A percentile compares a stretch with the other conserved stretches of the same genome.
phyloP scores from a whole-genome alignment of 2,888 invertebrate genomes.

The Sesia bembeciformis region DNA sequence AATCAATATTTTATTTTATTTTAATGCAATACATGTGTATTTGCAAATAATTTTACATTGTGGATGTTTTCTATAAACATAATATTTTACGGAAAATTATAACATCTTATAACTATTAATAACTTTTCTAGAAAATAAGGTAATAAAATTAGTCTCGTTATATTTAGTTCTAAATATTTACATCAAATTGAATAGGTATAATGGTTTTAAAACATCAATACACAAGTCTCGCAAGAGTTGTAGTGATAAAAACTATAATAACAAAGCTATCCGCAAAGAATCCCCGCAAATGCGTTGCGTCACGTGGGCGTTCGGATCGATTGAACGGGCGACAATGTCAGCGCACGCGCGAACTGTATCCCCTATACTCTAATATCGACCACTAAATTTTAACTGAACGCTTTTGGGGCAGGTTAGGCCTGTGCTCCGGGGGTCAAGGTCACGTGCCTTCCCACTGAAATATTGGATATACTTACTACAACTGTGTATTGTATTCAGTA shows the following conservation, averaged over 20 bases:
- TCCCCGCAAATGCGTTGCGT: slow-evolving; percentile 69
- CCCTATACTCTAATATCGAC: slow-evolving; percentile 54
- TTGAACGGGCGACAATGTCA: slow-evolving; percentile 36
- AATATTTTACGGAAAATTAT: too few relatives aligned
- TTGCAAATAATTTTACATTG: too few relatives aligned
- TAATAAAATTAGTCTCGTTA: too few relatives aligned
- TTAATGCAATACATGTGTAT: too few relatives aligned
- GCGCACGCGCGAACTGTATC: slow-evolving; percentile 62
- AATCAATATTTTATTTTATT: too few relatives aligned
- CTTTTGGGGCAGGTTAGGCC: slow-evolving; percentile 75
- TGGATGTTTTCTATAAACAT: too few relatives aligned
- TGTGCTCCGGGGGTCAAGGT: slow-evolving; percentile 72
- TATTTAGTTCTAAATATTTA: too few relatives aligned
- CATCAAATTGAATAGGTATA: not conserved
- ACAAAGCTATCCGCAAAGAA: slow-evolving; percentile 48
- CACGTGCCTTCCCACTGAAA: slow-evolving; percentile 50
- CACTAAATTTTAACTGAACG: slow-evolving; percentile 57
- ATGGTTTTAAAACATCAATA: not conserved
- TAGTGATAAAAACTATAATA: not conserved
- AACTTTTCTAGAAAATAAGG: too few relatives aligned
- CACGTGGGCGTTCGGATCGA: slow-evolving; percentile 70
- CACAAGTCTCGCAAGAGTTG: not conserved
- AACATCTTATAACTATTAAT: too few relatives aligned
- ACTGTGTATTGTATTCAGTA: not conserved
- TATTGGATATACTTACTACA: slow-evolving; percentile 1